Conservation (phyloP, 2,888 invertebrate genomes). For the Drosophila kokeensis region DNA sequence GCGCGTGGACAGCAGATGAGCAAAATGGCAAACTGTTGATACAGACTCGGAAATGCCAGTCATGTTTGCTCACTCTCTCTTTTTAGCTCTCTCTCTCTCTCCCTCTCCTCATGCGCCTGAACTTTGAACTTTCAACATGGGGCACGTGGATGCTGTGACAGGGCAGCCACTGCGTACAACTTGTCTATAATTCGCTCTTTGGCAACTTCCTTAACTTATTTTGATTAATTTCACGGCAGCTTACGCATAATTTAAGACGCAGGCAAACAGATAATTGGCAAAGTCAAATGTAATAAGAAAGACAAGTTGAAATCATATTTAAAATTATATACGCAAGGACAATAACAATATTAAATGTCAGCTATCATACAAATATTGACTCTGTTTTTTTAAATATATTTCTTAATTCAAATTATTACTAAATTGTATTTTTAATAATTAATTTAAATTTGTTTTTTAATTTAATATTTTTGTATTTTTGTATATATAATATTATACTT, state of each 20-base stretch:
- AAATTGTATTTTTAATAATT: not conserved
- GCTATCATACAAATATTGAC: not conserved
- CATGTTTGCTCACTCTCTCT: constrained; percentile 39
- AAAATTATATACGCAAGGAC: not conserved
- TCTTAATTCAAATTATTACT: not conserved
- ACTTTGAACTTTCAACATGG: constrained; percentile 67
- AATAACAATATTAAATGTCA: not conserved
- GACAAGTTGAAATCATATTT: not conserved
- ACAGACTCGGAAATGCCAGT: constrained; percentile 60
- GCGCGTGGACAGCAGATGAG: constrained; percentile 23
- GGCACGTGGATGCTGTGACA: constrained; percentile 8
- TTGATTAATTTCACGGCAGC: constrained; percentile 43
- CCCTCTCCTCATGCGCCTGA: constrained; percentile 58
- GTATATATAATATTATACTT: not conserved
- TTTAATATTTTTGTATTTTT: not conserved
- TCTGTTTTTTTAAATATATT: not conserved
- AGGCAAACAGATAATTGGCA: not conserved
- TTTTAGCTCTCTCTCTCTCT: constrained; percentile 9
- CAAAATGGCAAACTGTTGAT: constrained; percentile 76
- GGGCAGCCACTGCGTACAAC: not conserved
- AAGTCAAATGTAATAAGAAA: not conserved
- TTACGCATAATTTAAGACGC: constrained; percentile 29
- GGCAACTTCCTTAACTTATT: constrained; percentile 31
- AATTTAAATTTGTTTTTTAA: not conserved
- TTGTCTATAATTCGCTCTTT: constrained; percentile 3